Evolutionary conservation across 2,888 invertebrate species (phyloP), one percentile per base, ranked within the genome.

Genomic region (Plemyria rubiginata): DNA sequence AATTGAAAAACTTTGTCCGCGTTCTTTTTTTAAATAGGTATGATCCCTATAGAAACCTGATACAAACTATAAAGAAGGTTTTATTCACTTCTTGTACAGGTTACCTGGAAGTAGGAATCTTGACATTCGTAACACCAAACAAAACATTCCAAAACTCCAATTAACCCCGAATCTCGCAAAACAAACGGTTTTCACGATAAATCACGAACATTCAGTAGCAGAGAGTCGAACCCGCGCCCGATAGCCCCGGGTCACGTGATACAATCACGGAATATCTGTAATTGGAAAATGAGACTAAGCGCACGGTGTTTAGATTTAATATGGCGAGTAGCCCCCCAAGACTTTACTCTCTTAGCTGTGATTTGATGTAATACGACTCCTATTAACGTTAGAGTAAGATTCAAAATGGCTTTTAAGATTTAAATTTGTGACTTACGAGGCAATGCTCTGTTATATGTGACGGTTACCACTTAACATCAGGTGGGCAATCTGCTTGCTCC

Each of bases 211-310:
- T 76, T 78, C 78, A 76, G 88, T 86, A 88, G 88, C 85, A 71
- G 79, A 83, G 82, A 82, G 76, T 84, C 82, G 82, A 86, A 84
- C 87, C 84, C 77, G 84, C 80, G 78, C 76, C 80, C 83, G 89
- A 91, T 90, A 90, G 87, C 90, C 90, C 76, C 75, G 77, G 90
- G 90, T 90, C 90, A 86, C 67, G 65, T 74, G 90, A 90, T 90
- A 87, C 71, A 74, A 91, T 90, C 90, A 43, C 43, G 28, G 13
- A 41, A 36, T 36, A 13, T 48, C 48, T 41, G 46, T 40, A 52
- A 36, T 9, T 5, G 6, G 40, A 59, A 59, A 63, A 52, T 52
- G 51, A 55, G 3, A 4, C 6, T 11, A n/a, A 11, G 6, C 3
- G 0, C 16, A 2, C 16, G 9, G 45, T 0, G 4, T 16, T 58